phyloP scores from a whole-genome alignment of 2,797 vertebrate genomes.

The Catamblyrhynchus diadema region DNA sequence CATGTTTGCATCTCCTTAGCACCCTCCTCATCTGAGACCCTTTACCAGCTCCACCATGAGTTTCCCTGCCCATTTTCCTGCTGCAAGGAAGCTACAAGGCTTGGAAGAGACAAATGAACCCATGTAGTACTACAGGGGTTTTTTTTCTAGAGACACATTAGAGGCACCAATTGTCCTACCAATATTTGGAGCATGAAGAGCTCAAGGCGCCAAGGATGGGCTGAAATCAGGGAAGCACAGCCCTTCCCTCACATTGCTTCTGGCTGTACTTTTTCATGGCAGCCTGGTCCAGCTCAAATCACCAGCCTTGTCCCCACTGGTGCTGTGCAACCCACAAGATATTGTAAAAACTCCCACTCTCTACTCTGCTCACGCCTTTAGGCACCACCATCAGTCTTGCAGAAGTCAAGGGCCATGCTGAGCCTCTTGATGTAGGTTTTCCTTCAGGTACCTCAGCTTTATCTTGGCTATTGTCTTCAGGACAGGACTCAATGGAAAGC shows the following conservation, averaged over 20 bases:
- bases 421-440: not conserved
- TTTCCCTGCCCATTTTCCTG: not conserved
- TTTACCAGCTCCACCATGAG: not conserved
- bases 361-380: not conserved
- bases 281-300: not conserved
- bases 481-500: not conserved
- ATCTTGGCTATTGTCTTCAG: not conserved
- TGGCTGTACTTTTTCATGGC: not conserved
- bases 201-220: rapidly evolving
- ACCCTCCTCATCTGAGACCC: not conserved
- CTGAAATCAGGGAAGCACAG: not conserved
- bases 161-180: not conserved
- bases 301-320: not conserved
- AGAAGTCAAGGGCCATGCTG: not conserved
- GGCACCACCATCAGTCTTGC: not conserved
- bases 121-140: rapidly evolving
- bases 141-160: not conserved
- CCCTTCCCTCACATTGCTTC: not conserved
- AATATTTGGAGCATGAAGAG: rapidly evolving
- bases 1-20: not conserved
- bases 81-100: not conserved
- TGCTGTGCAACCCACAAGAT: not conserved
- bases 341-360: rapidly evolving
- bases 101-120: not conserved
- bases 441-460: not conserved